A percentile compares a stretch with the other conserved stretches of the same genome.
These are phyloP conservation scores for Diplazon laetatorius DNA, from an alignment of 2,888 invertebrate genomes.

Conservation along the genomic window DNA sequence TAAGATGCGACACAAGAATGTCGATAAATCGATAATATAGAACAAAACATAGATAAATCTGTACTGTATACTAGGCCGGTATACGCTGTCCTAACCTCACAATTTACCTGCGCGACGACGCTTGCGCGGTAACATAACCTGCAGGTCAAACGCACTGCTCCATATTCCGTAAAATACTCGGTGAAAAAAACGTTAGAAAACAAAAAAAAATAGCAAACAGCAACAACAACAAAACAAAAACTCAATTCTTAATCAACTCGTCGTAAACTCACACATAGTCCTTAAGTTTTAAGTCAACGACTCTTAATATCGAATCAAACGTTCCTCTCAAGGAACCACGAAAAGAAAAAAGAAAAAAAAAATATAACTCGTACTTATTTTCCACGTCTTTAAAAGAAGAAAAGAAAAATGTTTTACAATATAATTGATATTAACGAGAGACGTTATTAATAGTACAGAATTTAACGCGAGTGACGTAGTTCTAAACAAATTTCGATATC, in stretches of 20 bases:
- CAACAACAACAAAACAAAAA: conserved; percentile 19
- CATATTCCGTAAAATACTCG: conserved; percentile 55
- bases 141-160: conserved; percentile 33
- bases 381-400: conserved; percentile 22
- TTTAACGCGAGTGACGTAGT: neutral
- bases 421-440: conserved; percentile 11
- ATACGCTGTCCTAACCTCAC: conserved; percentile 78
- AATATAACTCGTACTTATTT: conserved; percentile 43
- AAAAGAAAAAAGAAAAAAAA: conserved; percentile 20
- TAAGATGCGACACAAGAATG: conserved; percentile 17
- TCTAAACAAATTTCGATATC: neutral
- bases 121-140: conserved; percentile 14
- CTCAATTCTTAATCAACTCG: conserved; percentile 61
- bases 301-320: conserved; percentile 74
- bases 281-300: conserved; percentile 73
- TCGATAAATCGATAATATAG: conserved; percentile 20
- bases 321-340: conserved; percentile 63
- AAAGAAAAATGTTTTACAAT: neutral
- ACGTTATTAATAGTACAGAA: conserved; percentile 19
- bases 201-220: conserved; percentile 41
- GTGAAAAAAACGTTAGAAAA: conserved; percentile 25
- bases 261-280: conserved; percentile 68
- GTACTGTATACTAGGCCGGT: conserved; percentile 79
- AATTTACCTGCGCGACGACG: conserved; percentile 48
- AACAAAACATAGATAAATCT: conserved; percentile 47